phyloP scores from a whole-genome alignment of 2,888 invertebrate genomes.

The Protophormia terraenovae region DNA sequence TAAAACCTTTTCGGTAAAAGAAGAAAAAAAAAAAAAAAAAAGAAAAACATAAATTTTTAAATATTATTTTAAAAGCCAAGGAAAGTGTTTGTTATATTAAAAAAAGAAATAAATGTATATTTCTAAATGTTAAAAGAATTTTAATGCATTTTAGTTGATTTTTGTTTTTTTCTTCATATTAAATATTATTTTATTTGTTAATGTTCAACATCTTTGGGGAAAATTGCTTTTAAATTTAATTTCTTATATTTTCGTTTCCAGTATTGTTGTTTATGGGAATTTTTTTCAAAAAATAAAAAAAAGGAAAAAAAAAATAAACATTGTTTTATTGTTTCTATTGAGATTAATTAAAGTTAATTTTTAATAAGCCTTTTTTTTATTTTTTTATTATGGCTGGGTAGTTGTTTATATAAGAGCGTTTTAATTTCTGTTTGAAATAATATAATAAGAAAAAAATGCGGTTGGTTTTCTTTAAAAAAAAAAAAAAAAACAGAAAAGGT shows the following conservation, averaged over 20 bases:
- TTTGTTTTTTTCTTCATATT: background rate
- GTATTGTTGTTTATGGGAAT: background rate
- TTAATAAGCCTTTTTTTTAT: slow-evolving; percentile 25
- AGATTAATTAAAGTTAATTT: slow-evolving; percentile 58
- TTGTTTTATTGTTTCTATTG: slow-evolving; percentile 47
- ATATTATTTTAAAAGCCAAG: background rate
- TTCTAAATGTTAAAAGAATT: background rate
- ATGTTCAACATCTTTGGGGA: background rate
- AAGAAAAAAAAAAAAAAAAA: no score
- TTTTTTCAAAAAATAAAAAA: background rate
- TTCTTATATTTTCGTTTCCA: background rate
- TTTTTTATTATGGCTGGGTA: background rate
- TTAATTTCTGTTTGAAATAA: background rate
- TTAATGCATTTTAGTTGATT: background rate
- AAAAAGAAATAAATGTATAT: no score
- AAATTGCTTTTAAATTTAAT: background rate
- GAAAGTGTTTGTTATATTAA: background rate
- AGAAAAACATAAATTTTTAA: background rate
- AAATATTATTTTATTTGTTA: background rate
- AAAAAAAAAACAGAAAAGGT: background rate
- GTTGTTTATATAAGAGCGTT: background rate
- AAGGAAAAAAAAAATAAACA: background rate
- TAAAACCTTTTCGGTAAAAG: background rate
- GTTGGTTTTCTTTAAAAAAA: background rate
- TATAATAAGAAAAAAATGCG: no score